Evolutionary conservation across 2,113 vertebrate genomes (phyloP).

Genomic region (Sus scrofa): T2T-Sscrofa CM000826.6:75169501-75170000

Average conservation of each 20-base stretch:
- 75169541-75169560: too few relatives aligned
- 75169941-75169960: neutral
- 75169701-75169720: neutral
- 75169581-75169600: neutral
- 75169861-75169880: rapidly evolving
- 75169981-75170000: neutral
- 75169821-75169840: neutral
- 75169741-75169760: neutral
- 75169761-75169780: neutral
- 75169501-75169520: neutral
- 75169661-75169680: neutral
- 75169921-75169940: neutral
- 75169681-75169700: neutral
- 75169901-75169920: neutral
- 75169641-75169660: neutral
- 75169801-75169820: neutral
- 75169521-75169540: neutral
- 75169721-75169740: neutral
- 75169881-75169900: neutral
- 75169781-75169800: neutral
- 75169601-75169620: neutral
- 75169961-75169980: neutral
- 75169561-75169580: too few relatives aligned
- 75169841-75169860: rapidly evolving
- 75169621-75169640: neutral